Conservation (phyloP, 2,113 vertebrate species). For the Sminthopsis crassicaudata region DNA sequence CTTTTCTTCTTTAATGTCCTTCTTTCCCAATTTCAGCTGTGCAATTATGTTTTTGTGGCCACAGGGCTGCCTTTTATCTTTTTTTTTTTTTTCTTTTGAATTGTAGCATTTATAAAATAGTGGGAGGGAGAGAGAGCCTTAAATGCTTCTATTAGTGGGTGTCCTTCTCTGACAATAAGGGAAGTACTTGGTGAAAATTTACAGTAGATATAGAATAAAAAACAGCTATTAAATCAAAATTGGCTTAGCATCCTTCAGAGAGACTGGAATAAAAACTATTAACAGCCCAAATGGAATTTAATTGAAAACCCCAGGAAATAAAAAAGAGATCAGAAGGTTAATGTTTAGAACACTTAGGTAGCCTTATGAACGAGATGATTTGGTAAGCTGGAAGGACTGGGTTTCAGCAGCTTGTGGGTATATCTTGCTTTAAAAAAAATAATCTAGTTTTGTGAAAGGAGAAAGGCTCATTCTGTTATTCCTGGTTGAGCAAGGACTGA, state of each 20-base stretch:
- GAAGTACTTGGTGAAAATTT: conserved; percentile 42
- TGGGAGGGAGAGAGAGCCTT: background rate
- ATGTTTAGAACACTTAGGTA: background rate
- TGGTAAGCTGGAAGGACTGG: background rate
- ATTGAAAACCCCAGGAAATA: background rate
- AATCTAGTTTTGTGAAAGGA: background rate
- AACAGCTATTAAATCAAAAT: conserved; percentile 52
- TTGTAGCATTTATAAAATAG: conserved; percentile 43
- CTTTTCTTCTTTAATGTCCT: background rate
- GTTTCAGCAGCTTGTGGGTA: background rate
- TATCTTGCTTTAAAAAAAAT: conserved; percentile 32
- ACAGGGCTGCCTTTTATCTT: background rate
- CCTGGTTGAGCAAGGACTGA: background rate
- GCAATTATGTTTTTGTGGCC: conserved; percentile 29
- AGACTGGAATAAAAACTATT: conserved; percentile 49
- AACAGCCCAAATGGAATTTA: conserved; percentile 25
- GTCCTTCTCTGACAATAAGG: conserved; percentile 8
- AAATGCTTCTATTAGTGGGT: conserved; percentile 14
- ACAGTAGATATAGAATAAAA: conserved; percentile 11
- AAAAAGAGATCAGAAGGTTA: background rate
- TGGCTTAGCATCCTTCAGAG: conserved; percentile 45
- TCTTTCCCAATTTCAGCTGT: conserved; percentile 15
- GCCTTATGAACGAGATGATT: background rate
- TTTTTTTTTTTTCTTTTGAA: conserved; percentile 30
- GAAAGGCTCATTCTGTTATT: background rate